Conservation (phyloP, 2,113 vertebrate species). For the Cottus gobio region DNA sequence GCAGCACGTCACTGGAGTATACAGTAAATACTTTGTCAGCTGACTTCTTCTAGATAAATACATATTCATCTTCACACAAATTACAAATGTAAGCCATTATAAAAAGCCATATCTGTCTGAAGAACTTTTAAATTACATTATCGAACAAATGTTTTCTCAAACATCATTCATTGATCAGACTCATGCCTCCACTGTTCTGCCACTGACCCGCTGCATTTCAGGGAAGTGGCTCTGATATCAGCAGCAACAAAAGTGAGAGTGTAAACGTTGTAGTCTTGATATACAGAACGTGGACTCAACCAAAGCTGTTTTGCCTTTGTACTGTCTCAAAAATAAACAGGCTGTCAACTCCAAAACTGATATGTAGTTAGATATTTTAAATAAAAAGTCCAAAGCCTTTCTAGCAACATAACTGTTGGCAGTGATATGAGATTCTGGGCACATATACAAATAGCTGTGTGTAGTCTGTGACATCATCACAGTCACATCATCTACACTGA, state of each 20-base stretch:
- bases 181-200: neutral
- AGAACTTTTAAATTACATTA: neutral
- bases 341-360: neutral
- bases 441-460: conserved; percentile 4
- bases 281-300: neutral
- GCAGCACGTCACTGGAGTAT: neutral
- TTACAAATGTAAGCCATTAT: conserved; percentile 17
- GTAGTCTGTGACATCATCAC: neutral
- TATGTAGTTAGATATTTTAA: neutral
- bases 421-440: neutral
- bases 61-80: neutral
- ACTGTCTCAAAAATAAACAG: neutral
- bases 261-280: neutral
- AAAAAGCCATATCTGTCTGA: conserved; percentile 3
- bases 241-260: neutral
- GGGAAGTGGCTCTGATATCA: neutral
- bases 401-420: neutral
- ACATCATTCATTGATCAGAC: conserved; percentile 6
- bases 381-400: neutral
- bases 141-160: neutral
- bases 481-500: neutral
- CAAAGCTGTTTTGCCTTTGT: neutral
- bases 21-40: neutral
- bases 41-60: neutral
- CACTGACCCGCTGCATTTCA: conserved; percentile 18